Evolutionary conservation across 2,888 invertebrate species (phyloP).

Genomic region (Erynnis tages): DNA sequence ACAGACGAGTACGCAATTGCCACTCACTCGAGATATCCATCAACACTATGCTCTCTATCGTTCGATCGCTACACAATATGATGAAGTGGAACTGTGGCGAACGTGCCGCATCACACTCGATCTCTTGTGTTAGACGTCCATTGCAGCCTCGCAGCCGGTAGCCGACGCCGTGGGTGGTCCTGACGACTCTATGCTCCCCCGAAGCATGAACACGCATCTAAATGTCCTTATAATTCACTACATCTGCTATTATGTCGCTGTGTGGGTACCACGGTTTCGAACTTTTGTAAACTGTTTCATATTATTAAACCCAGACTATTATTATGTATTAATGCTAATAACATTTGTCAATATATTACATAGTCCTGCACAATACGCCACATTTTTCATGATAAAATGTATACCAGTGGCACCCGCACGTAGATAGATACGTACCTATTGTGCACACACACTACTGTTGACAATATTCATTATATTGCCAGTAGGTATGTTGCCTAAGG

Average conservation of each 20-base stretch:
- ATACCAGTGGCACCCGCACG: too few species aligned
- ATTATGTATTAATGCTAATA: too few species aligned
- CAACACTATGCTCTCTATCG: constrained; percentile 12
- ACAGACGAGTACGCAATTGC: constrained; percentile 4
- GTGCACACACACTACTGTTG: too few species aligned
- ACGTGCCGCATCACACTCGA: constrained; percentile 27
- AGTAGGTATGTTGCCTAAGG: too few species aligned
- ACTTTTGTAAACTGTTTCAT: too few species aligned
- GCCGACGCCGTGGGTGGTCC: constrained; percentile 67
- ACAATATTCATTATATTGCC: too few species aligned
- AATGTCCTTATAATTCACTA: constrained; percentile 75
- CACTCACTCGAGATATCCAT: constrained; percentile 19
- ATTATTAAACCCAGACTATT: too few species aligned
- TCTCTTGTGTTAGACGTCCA: constrained; percentile 32
- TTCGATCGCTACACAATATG: constrained; percentile 19
- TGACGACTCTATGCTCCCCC: constrained; percentile 67
- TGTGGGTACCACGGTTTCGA: too few species aligned
- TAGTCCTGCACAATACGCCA: too few species aligned
- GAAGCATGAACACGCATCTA: constrained; percentile 63
- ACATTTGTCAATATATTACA: too few species aligned
- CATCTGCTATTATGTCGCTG: constrained; percentile 60
- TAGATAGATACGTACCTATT: too few species aligned
- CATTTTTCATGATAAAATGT: too few species aligned
- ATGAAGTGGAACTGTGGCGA: constrained; percentile 24
- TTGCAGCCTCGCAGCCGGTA: constrained; percentile 36